Conservation (phyloP, 1,140 invertebrate genomes). For the Dendrolimus punctatus region DNA sequence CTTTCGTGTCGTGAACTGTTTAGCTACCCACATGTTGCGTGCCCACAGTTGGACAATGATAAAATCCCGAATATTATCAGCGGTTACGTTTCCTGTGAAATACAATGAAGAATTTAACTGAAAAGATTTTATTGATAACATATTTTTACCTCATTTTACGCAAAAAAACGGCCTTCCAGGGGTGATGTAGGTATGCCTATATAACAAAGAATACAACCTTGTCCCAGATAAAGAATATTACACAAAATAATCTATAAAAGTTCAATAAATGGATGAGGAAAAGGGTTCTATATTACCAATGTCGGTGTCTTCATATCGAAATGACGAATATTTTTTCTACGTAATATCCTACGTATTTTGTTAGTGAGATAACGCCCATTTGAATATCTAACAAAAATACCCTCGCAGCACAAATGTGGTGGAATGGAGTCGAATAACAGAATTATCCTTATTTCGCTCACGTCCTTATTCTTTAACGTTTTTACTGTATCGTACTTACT, state of each 20-base stretch:
- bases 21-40: too few species aligned
- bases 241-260: conserved; percentile 2
- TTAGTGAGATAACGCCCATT: conserved; percentile 1
- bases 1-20: too few species aligned
- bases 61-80: too few species aligned
- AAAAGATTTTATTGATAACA: too few species aligned
- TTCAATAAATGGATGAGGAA: conserved; percentile 5
- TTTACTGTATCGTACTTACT: conserved; percentile 1
- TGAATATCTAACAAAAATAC: conserved; percentile 5
- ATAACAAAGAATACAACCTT: too few species aligned
- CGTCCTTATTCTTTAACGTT: conserved; percentile 3
- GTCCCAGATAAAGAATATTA: not conserved
- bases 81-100: too few species aligned
- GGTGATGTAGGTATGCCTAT: too few species aligned
- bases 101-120: too few species aligned
- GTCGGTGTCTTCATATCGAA: conserved; percentile 3
- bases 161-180: too few species aligned
- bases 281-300: conserved; percentile 7
- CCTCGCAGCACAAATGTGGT: not conserved
- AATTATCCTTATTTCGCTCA: conserved; percentile 8
- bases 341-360: conserved; percentile 5
- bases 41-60: too few species aligned
- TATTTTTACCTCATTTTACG: too few species aligned
- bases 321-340: conserved; percentile 2
- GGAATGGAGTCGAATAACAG: conserved; percentile 4